Base-by-base conservation (phyloP, 2,113 vertebrate genomes). In the Atractosteus spatula region DNA sequence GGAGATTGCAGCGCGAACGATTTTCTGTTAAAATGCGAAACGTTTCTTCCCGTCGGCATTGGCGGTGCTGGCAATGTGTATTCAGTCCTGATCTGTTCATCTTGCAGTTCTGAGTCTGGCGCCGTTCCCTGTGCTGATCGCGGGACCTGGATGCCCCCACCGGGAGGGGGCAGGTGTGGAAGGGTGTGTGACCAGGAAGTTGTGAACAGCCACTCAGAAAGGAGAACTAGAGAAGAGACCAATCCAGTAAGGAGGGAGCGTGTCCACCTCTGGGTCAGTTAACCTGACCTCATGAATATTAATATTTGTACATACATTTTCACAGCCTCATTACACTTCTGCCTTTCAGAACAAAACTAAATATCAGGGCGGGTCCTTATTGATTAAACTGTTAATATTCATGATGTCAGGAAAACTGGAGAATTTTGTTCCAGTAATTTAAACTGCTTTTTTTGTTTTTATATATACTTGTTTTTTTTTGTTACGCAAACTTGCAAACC, bases 101-200 rank as follows among this genome's bases (percentile, higher is more conserved):
- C 55, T 83, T 82, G 59, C 86, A 93, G 91, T 93, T 93, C 81
- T 93, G 79, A 92, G 68, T 62, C 63, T 71, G 64, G 44, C 72
- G 3, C 70, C 78, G 81, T 82, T 85, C 83, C 76, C 77, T 75
- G 79, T 68, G 61, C 74, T 71, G 70, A 74, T 79, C 71, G 77
- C 72, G 71, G 62, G 62, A 77, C 66, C 70, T 74, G 69, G 76
- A 74, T 29, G 29, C 29, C 59, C 3, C 80, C 81, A 77, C 75
- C 72, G 74, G 73, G 85, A 70, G 78, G 81, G 69, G 13, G 16
- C 69, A 76, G 73, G 63, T 70, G 63, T 67, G 72, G 59, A 14
- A 29, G 71, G 77, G 73, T 74, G 66, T 55, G 70, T 73, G 75
- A 62, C 71, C 77, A 66, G 59, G 81, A 61, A 67, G 68, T 54